Evolutionary conservation across 2,888 invertebrate species (phyloP), one percentile per base, ranked within the genome.

Genomic region (Aphidoletes aphidimyza): DNA sequence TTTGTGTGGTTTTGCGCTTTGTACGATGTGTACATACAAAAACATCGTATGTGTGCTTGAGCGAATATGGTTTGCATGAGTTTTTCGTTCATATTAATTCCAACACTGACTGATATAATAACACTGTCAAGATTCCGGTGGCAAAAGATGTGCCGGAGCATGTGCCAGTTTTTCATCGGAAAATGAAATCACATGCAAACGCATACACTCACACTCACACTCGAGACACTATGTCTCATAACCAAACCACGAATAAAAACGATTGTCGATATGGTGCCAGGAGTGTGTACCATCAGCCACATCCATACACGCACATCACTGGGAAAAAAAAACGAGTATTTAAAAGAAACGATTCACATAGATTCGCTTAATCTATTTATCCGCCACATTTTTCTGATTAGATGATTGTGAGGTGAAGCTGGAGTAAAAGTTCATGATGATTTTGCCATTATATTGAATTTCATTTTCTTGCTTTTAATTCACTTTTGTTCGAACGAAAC

Each of bases 51-150:
- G 22, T 3, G n/a, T 14, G 5, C 54, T 5, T 5, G 3, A 6
- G n/a, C 26, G 54, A 30, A 6, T 42, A 42, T 34, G 34, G 30
- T 14, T 30, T 69, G 69, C 30, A 69, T 11, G 5, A 2, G 54
- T 26, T 54, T 1, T 69, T 2, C 17, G 14, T 30, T 34, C 30
- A 30, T 69, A 69, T 69, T 34, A 69, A 69, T 69, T 69, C 69
- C 69, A 69, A 69, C 34, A 30, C 30, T 30, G 34, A 69, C 69
- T 69, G 69, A 69, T 69, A 69, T 69, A 69, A 69, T 69, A 69
- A 69, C 69, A 69, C 69, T 69, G 69, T 69, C 69, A 69, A 69
- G 69, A 54, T 69, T 69, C 69, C 69, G 26, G 69, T 69, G 69
- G 69, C 69, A 69, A 11, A 54, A 34, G 34, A 30, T 69, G 69